Percentiles rank a stretch among this genome's conserved stretches.
Conservation (phyloP, 2,888 invertebrate genomes). For the Augiades crinisus region DNA sequence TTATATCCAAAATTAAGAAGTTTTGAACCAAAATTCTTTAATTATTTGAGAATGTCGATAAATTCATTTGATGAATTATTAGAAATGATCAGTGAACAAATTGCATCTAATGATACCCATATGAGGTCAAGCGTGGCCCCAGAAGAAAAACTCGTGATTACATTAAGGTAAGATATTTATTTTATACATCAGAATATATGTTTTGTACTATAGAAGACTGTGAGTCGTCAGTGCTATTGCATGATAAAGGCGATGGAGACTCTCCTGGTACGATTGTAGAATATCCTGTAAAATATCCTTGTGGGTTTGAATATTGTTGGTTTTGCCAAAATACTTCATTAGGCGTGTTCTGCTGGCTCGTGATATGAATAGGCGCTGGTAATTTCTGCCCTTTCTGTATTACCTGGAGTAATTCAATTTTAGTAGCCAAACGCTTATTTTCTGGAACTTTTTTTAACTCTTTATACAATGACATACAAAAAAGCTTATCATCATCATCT, state of each 20-base stretch:
- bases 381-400: conserved; percentile 35
- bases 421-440: conserved; percentile 37
- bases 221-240: conserved; percentile 16
- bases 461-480: conserved; percentile 41
- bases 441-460: conserved; percentile 39
- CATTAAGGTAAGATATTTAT: conserved; percentile 12
- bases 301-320: conserved; percentile 34
- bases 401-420: conserved; percentile 41
- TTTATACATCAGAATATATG: conserved; percentile 6
- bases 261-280: conserved; percentile 10
- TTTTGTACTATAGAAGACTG: conserved; percentile 6
- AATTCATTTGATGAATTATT: conserved; percentile 13
- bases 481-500: conserved; percentile 43
- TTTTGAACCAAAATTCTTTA: conserved; percentile 15
- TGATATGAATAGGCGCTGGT: conserved; percentile 33
- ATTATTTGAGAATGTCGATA: conserved; percentile 11
- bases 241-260: conserved; percentile 16
- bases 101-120: conserved; percentile 3
- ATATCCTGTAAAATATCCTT: conserved; percentile 37
- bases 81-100: conserved; percentile 10
- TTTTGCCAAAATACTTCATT: conserved; percentile 9
- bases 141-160: conserved; percentile 12
- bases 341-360: conserved; percentile 36
- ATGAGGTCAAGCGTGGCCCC: conserved; percentile 10
- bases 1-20: conserved; percentile 20